phyloP scores from a whole-genome alignment of 2,797 vertebrate genomes.

The Anguilla pacifica region DNA sequence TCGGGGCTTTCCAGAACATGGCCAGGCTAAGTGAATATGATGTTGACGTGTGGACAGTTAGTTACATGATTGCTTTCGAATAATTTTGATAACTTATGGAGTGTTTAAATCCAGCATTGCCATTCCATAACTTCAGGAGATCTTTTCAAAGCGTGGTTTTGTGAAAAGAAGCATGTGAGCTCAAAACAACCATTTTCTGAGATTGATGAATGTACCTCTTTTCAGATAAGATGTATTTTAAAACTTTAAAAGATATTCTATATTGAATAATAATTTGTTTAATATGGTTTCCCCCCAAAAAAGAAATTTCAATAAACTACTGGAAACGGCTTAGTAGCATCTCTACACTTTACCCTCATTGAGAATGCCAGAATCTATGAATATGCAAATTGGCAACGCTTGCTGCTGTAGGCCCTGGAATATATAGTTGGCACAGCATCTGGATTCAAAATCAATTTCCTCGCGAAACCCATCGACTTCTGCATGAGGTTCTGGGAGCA shows the following conservation, averaged over 20 bases:
- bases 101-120: neutral
- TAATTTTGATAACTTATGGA: neutral
- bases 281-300: too few species aligned
- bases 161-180: neutral
- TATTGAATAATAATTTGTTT: too few species aligned
- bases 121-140: neutral
- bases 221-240: neutral
- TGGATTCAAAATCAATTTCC: too few species aligned
- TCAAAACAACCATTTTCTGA: neutral
- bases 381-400: neutral
- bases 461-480: too few species aligned
- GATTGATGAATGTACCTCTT: neutral
- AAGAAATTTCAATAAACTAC: too few species aligned
- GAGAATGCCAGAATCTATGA: neutral
- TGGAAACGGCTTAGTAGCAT: too few species aligned
- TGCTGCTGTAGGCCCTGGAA: too few species aligned
- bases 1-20: neutral
- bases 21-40: neutral
- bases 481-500: too few species aligned
- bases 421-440: too few species aligned
- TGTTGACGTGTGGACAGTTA: neutral
- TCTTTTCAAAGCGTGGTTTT: neutral
- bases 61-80: neutral
- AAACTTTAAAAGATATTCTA: neutral
- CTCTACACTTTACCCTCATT: too few species aligned